phyloP scores from a whole-genome alignment of 92 coral and sea anemone genomes.

The Scolanthus callimorphus region DNA sequence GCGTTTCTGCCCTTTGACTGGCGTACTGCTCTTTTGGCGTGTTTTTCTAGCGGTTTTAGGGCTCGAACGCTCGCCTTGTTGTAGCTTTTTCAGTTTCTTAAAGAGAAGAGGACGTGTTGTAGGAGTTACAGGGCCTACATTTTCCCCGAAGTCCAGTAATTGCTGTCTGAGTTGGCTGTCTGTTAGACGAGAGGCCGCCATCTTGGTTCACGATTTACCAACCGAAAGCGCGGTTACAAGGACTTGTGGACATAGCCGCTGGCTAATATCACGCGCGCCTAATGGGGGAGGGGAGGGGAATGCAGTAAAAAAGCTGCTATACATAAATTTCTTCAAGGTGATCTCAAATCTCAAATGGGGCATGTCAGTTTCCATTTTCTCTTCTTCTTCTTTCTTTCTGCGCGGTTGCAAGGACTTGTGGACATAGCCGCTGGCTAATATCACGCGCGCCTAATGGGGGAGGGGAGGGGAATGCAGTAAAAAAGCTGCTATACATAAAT shows the following conservation, averaged over 20 bases:
- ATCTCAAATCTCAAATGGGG: too few relatives aligned
- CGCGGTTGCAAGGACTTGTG: slow-evolving; percentile 39
- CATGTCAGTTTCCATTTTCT: too few relatives aligned
- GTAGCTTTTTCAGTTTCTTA: slow-evolving; percentile 69
- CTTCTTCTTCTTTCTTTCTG: too few relatives aligned
- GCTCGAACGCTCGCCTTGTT: slow-evolving; percentile 13
- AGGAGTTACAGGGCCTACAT: slow-evolving; percentile 84
- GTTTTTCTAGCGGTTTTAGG: slow-evolving; percentile 40
- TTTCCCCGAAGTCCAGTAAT: slow-evolving; percentile 75
- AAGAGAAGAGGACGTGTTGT: slow-evolving; percentile 66
- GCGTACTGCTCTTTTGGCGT: slow-evolving; percentile 48
- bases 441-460: neutral
- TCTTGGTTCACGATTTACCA: slow-evolving; percentile 65
- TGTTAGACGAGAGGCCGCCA: slow-evolving; percentile 91
- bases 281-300: neutral
- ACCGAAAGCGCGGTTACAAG: slow-evolving; percentile 51
- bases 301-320: too few relatives aligned
- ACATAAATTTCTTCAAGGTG: too few relatives aligned
- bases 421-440: neutral
- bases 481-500: too few relatives aligned
- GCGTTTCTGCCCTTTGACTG: slow-evolving; percentile 26
- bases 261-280: neutral
- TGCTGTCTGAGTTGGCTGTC: slow-evolving; percentile 83
- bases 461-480: too few relatives aligned
- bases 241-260: neutral